Percentiles rank a stretch among this genome's conserved stretches.
phyloP scores from a whole-genome alignment of 2,888 invertebrate species.

The Polydrusus cervinus region DNA sequence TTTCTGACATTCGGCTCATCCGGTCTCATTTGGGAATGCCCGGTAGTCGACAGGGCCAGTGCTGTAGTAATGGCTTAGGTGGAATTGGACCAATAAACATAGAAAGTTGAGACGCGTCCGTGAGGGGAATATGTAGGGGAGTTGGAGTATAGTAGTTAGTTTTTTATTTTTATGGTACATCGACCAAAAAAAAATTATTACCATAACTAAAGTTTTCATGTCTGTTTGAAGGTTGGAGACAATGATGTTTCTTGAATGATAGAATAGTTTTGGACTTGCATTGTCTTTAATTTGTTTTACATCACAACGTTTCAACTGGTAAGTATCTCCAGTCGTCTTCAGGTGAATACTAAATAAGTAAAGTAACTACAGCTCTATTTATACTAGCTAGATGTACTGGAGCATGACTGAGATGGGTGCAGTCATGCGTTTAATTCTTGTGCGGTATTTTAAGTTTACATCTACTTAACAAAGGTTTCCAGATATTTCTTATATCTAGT shows the following conservation, averaged over 20 bases:
- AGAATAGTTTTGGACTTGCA: neutral
- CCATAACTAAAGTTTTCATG: too few species aligned
- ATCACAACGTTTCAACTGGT: neutral
- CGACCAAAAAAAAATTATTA: neutral
- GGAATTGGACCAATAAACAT: conserved; percentile 68
- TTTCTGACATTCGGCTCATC: conserved; percentile 63
- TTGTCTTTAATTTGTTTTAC: neutral
- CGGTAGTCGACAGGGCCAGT: conserved; percentile 59
- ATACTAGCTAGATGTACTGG: too few species aligned
- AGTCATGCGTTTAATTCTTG: too few species aligned
- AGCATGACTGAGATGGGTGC: too few species aligned
- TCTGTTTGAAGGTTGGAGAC: neutral
- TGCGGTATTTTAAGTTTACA: too few species aligned
- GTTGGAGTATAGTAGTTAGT: neutral
- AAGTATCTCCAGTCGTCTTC: neutral
- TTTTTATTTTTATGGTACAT: too few species aligned
- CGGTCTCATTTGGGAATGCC: conserved; percentile 63
- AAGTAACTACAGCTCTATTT: neutral
- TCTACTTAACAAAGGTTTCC: too few species aligned
- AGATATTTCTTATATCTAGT: too few species aligned
- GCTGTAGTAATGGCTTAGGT: conserved; percentile 54
- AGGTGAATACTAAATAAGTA: neutral
- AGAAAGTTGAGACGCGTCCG: conserved; percentile 58
- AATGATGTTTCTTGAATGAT: neutral
- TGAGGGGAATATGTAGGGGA: conserved; percentile 40